Conservation (phyloP, 35 echinoderm and acorn worm species). For the Holothuria glaberrima region DNA sequence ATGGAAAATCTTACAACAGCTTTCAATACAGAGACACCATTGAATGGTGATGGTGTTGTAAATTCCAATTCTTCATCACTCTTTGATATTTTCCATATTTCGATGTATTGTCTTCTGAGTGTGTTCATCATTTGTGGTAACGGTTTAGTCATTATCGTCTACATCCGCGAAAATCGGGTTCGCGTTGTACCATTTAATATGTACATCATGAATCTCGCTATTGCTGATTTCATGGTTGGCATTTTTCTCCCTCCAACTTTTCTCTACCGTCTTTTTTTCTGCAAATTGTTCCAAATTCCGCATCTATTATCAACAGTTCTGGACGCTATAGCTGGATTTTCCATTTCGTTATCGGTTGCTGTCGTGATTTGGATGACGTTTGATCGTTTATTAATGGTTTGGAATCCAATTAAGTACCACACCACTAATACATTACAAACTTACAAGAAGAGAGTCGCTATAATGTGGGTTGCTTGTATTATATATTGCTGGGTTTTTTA, state of each 20-base stretch:
- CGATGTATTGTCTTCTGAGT: no score
- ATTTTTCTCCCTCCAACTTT: background rate
- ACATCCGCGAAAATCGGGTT: background rate
- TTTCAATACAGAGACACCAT: no score
- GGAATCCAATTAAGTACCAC: constrained; percentile 20
- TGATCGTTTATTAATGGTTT: constrained; percentile 19
- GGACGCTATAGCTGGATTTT: background rate
- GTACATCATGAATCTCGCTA: constrained; percentile 1
- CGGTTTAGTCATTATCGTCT: background rate
- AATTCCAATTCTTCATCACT: no score
- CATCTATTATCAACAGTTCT: background rate
- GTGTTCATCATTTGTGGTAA: background rate
- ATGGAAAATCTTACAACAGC: no score
- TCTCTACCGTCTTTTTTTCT: background rate
- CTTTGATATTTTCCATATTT: no score
- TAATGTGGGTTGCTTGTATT: constrained; percentile 6
- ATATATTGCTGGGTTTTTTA: background rate
- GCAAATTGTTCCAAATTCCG: background rate
- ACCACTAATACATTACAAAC: background rate
- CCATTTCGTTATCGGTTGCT: constrained; percentile 4
- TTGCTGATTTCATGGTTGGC: background rate
- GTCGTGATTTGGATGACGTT: constrained; percentile 12
- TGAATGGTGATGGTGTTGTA: no score
- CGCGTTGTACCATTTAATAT: background rate
- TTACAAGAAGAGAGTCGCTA: background rate